Evolutionary conservation across 2,888 invertebrate genomes (phyloP).

Genomic region (Pyrocoelia pectoralis): DNA sequence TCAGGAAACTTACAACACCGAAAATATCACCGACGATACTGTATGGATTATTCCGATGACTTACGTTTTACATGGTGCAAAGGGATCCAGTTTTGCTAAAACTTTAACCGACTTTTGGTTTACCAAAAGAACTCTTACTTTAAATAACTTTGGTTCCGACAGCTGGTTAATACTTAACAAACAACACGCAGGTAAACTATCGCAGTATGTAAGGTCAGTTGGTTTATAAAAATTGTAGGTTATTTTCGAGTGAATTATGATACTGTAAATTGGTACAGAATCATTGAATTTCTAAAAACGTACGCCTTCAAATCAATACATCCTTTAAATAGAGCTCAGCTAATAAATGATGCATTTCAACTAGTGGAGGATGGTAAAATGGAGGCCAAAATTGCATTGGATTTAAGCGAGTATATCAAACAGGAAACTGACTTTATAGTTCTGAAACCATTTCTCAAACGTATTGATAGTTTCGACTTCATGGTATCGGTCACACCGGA

Average conservation of each 20-base stretch:
- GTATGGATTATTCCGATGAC: conserved; percentile 26
- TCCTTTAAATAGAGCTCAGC: conserved; percentile 74
- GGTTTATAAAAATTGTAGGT: conserved; percentile 62
- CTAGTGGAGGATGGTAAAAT: conserved; percentile 68
- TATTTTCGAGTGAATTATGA: conserved; percentile 80
- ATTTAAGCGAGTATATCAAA: conserved; percentile 66
- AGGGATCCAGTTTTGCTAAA: conserved; percentile 14
- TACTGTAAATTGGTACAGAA: conserved; percentile 68
- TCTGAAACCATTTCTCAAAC: background rate
- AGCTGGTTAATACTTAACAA: conserved; percentile 54
- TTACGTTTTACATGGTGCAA: conserved; percentile 7
- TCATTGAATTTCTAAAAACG: conserved; percentile 60
- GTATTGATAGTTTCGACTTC: background rate
- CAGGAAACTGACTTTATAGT: conserved; percentile 65
- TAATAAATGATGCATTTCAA: conserved; percentile 77
- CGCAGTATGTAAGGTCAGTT: background rate
- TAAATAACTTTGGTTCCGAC: conserved; percentile 25
- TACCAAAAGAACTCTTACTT: conserved; percentile 20
- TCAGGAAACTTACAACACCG: background rate
- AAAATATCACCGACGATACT: background rate
- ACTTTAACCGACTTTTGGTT: conserved; percentile 29
- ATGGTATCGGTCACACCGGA: background rate
- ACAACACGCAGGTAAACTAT: conserved; percentile 22
- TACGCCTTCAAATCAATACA: conserved; percentile 63
- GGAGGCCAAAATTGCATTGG: conserved; percentile 63